Percentiles rank a stretch among this genome's conserved stretches.
These are phyloP conservation scores for Camponotus fellah DNA, from an alignment of 2,888 invertebrate species.

Conservation along the genomic window DNA sequence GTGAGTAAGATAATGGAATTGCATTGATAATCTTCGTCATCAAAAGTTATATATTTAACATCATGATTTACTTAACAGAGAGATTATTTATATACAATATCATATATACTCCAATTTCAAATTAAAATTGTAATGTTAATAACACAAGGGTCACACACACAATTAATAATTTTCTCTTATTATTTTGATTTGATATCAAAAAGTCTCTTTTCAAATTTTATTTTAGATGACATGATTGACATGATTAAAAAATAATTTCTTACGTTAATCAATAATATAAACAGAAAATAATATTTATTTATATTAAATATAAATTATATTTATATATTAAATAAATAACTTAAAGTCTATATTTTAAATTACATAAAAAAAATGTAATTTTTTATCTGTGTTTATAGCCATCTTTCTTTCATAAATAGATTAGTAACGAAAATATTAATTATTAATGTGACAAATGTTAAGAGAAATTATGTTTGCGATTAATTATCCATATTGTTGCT, in stretches of 20 bases:
- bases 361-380: background rate
- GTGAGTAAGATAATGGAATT: background rate
- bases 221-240: background rate
- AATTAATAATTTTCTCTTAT: constrained; percentile 11
- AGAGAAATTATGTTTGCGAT: background rate
- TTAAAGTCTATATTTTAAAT: background rate
- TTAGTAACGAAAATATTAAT: background rate
- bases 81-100: background rate
- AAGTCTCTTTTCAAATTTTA: constrained; percentile 14
- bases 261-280: background rate
- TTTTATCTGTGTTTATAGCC: background rate
- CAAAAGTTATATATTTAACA: background rate
- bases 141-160: background rate
- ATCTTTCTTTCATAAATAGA: background rate
- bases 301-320: background rate
- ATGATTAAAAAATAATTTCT: background rate
- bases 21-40: constrained; percentile 4
- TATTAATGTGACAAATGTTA: background rate
- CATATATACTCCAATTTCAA: background rate
- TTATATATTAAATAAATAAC: no score
- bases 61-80: background rate
- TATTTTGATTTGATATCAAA: constrained; percentile 5
- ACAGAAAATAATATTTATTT: background rate
- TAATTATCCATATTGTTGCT: background rate
- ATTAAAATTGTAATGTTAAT: background rate